Evolutionary conservation across 2,113 vertebrate species (phyloP), one percentile per base, ranked within the genome.

Genomic region (Balaeniceps rex): DNA sequence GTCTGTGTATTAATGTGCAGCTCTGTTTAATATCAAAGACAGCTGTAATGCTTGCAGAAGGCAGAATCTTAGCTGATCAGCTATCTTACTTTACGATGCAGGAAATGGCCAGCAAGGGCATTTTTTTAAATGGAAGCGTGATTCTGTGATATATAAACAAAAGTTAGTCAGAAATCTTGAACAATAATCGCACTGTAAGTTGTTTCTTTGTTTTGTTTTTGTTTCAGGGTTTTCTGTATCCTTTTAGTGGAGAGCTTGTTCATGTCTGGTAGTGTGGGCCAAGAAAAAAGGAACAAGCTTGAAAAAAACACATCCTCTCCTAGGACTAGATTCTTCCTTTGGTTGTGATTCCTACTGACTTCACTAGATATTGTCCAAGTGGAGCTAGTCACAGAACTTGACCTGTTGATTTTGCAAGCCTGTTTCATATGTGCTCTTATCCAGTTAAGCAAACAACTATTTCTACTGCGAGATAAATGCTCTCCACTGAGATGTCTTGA

Each of bases 11-110:
- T 93, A 96, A 85, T 87, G 86, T 95, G 94, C 95, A 97, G 88
- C 66, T 97, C 98, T 98, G 98, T 97, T 98, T 97, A 97, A 64
- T 95, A 95, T 97, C 97, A 96, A 88, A 91, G 66, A 60, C 92
- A 94, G 92, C 74, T 94, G 92, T 49, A 80, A 75, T 19, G 24
- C 69, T 97, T 94, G 72, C 79, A 81, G 55, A 91, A 97, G 71
- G 42, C 89, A 95, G 71, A 78, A 60, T 34, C 61, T 88, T 65
- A 97, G 87, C 83, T 34, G 13, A 79, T 92, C 85, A 90, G 58
- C 83, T 96, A 31, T 96, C 88, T 96, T 47, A 2, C 26, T 69
- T 80, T 84, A 78, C 64, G 34, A 36, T 81, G 72, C 78, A 96
- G 79, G 47, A 81, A 87, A 94, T 88, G 85, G 77, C 64, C 83